Conservation (phyloP, 2,113 vertebrate genomes). For the Perccottus glenii region DNA sequence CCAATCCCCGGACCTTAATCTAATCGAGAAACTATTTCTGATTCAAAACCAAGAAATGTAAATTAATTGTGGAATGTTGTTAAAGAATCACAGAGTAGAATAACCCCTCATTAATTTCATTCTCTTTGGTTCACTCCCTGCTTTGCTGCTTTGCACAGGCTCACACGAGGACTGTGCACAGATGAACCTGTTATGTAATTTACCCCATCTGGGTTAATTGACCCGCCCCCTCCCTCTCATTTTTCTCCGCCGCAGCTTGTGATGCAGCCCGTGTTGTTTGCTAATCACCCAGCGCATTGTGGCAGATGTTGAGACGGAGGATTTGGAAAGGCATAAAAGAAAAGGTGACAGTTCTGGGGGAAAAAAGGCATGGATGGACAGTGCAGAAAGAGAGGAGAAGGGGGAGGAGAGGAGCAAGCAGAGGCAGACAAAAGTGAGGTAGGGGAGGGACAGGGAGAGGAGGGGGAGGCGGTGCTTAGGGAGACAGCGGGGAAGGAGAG, state of each 20-base stretch:
- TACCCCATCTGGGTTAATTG: conserved; percentile 45
- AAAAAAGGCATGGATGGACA: background rate
- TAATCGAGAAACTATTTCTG: too few species aligned
- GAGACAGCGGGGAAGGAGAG: conserved; percentile 73
- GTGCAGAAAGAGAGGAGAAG: conserved; percentile 32
- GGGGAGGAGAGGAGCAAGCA: conserved; percentile 53
- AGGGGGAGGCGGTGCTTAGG: conserved; percentile 71
- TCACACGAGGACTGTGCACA: conserved; percentile 6
- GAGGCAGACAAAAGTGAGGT: conserved; percentile 66
- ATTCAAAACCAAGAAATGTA: too few species aligned
- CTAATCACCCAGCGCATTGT: conserved; percentile 31
- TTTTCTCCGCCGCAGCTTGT: conserved; percentile 36
- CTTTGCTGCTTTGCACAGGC: conserved; percentile 16
- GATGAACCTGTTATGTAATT: conserved; percentile 62
- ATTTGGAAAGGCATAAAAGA: background rate
- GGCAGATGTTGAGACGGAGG: conserved; percentile 25
- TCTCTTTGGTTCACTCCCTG: conserved; percentile 13
- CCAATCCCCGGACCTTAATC: too few species aligned
- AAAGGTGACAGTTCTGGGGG: background rate
- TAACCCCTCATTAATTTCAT: background rate
- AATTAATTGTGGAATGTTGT: too few species aligned
- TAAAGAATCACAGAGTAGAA: too few species aligned
- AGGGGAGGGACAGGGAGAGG: conserved; percentile 51
- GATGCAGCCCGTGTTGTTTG: conserved; percentile 41
- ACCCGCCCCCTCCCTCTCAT: conserved; percentile 10